Percentiles rank a stretch among this genome's conserved stretches.
Evolutionary conservation across 2,797 vertebrate genomes (phyloP).

Genomic region (Diglossa cyanea): DNA sequence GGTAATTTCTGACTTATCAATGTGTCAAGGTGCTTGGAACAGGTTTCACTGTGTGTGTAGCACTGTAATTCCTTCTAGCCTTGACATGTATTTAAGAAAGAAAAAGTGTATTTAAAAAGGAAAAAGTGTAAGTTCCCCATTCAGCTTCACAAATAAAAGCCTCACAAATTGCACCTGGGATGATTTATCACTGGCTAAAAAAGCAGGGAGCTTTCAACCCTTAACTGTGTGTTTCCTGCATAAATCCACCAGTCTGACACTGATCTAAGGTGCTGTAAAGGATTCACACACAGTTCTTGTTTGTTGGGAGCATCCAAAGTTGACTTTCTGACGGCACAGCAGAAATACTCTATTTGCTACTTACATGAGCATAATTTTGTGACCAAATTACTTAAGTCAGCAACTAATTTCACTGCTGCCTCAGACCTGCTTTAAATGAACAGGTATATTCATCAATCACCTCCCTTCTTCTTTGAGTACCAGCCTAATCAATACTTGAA

Average conservation of each 20-base stretch:
- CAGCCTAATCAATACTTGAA: slow-evolving; percentile 18
- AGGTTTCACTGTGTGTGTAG: neutral
- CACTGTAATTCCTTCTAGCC: neutral
- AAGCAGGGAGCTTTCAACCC: neutral
- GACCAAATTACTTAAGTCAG: slow-evolving; percentile 51
- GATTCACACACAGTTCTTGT: neutral
- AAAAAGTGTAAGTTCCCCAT: neutral
- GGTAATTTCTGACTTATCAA: neutral
- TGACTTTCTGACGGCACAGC: slow-evolving; percentile 48
- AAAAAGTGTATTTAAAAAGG: neutral
- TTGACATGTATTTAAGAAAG: neutral
- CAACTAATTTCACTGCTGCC: slow-evolving; percentile 47
- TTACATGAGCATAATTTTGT: slow-evolving; percentile 46
- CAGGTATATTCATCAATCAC: slow-evolving; percentile 61
- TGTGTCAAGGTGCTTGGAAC: neutral
- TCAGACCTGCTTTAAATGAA: slow-evolving; percentile 46
- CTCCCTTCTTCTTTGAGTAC: neutral
- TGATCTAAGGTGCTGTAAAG: neutral
- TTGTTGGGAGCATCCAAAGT: neutral
- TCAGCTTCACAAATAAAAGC: neutral
- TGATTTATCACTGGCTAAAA: neutral
- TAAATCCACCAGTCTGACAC: neutral
- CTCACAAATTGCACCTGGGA: neutral
- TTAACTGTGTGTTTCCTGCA: neutral
- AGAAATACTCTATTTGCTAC: slow-evolving; percentile 33